phyloP scores from a whole-genome alignment of 2,888 invertebrate genomes.

The Oscheius sp. region DNA sequence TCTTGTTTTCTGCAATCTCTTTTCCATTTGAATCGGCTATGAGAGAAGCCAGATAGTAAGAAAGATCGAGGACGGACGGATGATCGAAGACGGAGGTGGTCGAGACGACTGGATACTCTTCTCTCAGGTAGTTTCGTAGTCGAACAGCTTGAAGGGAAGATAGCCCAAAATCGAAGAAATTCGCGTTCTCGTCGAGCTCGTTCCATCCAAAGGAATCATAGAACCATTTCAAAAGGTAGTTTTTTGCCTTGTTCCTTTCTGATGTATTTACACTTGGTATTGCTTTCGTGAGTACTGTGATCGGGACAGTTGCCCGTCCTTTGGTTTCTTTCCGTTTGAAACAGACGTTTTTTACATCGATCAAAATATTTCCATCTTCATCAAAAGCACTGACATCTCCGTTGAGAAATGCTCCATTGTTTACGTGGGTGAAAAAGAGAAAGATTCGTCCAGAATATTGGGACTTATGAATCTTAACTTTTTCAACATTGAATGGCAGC shows the following conservation, averaged over 20 bases:
- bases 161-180: slow-evolving; percentile 53
- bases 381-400: slow-evolving; percentile 48
- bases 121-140: slow-evolving; percentile 42
- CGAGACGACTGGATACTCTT: slow-evolving; percentile 42
- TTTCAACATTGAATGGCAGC: slow-evolving; percentile 48
- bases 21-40: slow-evolving; percentile 6
- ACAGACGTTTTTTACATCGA: slow-evolving; percentile 21
- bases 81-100: slow-evolving; percentile 50
- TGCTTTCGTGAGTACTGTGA: not conserved
- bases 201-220: slow-evolving; percentile 45
- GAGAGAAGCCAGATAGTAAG: slow-evolving; percentile 41
- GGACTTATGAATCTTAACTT: slow-evolving; percentile 21
- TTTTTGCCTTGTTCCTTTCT: slow-evolving; percentile 6
- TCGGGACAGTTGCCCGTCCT: slow-evolving; percentile 11
- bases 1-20: slow-evolving; percentile 7
- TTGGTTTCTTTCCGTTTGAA: slow-evolving; percentile 23
- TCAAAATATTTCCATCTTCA: slow-evolving; percentile 20
- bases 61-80: slow-evolving; percentile 41
- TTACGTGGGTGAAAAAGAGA: slow-evolving; percentile 30
- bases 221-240: slow-evolving; percentile 41
- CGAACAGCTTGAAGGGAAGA: slow-evolving; percentile 47
- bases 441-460: slow-evolving; percentile 24
- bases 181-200: slow-evolving; percentile 48
- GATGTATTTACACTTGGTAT: not conserved
- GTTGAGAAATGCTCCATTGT: slow-evolving; percentile 36